phyloP scores from a whole-genome alignment of 2,113 vertebrate species.

The Pseudonaja textilis region DNA sequence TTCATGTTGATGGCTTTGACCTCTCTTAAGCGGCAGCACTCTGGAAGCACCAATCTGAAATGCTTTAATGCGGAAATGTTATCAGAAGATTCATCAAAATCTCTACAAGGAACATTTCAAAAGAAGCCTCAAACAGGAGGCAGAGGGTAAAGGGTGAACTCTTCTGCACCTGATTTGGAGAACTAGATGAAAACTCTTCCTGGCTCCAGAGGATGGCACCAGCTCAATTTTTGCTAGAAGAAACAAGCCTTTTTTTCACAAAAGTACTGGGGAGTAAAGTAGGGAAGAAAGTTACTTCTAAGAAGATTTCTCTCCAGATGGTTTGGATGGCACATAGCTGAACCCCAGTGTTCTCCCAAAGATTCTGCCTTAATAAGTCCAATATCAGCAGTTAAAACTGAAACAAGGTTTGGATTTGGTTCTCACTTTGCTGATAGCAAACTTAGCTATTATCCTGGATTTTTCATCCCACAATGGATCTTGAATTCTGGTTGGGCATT shows the following conservation, averaged over 20 bases:
- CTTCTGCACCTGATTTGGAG: background rate
- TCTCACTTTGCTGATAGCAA: background rate
- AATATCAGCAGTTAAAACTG: background rate
- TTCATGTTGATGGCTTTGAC: background rate
- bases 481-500: background rate
- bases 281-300: background rate
- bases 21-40: background rate
- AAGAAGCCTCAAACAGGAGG: background rate
- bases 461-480: background rate
- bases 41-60: background rate
- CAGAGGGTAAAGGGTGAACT: background rate
- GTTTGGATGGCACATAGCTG: background rate
- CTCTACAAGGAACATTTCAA: background rate
- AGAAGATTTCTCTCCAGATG: background rate
- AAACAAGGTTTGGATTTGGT: background rate
- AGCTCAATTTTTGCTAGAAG: background rate
- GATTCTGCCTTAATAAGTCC: background rate
- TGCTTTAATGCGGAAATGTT: background rate
- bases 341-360: background rate
- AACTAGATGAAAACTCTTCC: background rate
- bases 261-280: background rate
- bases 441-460: background rate
- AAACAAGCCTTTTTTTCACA: background rate
- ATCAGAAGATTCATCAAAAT: background rate
- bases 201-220: background rate